phyloP scores from a whole-genome alignment of 1,140 invertebrate genomes.

The Halyomorpha halys region DNA sequence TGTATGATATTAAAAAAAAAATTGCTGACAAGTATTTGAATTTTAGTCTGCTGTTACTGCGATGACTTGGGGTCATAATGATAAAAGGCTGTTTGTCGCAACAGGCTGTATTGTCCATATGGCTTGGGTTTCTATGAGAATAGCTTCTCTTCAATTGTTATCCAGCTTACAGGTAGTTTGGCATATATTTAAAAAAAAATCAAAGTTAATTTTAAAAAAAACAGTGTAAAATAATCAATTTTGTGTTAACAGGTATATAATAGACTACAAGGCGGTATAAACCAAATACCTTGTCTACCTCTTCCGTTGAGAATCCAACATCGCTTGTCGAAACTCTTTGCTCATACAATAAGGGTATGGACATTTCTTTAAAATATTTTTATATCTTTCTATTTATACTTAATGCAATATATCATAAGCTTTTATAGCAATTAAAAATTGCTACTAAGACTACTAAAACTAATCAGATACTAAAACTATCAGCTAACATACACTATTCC shows the following conservation, averaged over 20 bases:
- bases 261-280: constrained; percentile 46
- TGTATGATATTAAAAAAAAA: too few relatives aligned
- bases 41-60: constrained; percentile 74
- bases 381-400: not conserved
- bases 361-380: not conserved
- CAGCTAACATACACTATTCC: too few relatives aligned
- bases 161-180: constrained; percentile 55
- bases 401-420: not conserved
- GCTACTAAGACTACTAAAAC: too few relatives aligned
- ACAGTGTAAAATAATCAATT: not conserved
- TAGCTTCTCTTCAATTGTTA: constrained; percentile 80
- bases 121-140: constrained; percentile 80
- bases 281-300: constrained; percentile 53
- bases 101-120: constrained; percentile 82
- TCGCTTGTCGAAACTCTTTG: constrained; percentile 78
- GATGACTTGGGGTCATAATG: constrained; percentile 96
- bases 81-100: constrained; percentile 84
- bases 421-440: too few relatives aligned
- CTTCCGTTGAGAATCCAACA: constrained; percentile 74
- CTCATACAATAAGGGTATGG: constrained; percentile 83
- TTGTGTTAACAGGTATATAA: constrained; percentile 40
- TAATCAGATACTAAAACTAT: too few relatives aligned
- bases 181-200: not conserved
- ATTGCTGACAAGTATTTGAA: not conserved
- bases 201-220: not conserved